A percentile compares a stretch with the other conserved stretches of the same genome.
phyloP scores from a whole-genome alignment of 2,888 invertebrate species.

The Cosmopolites sordidus region DNA sequence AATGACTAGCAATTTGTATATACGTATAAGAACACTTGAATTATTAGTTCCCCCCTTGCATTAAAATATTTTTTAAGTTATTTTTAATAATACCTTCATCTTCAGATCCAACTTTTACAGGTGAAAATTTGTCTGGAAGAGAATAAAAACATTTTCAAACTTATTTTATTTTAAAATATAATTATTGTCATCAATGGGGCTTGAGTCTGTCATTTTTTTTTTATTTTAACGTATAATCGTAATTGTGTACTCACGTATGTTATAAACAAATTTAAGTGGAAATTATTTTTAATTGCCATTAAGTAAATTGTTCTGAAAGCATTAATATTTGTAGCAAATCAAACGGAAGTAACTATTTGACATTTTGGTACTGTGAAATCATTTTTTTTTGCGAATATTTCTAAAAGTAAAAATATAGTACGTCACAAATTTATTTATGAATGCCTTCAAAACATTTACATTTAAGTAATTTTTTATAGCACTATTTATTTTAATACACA shows the following conservation, averaged over 20 bases:
- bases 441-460: constrained; percentile 1
- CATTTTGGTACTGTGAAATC: constrained; percentile 5
- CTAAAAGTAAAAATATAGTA: too few species aligned
- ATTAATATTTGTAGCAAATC: constrained; percentile 13
- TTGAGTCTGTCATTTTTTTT: background rate
- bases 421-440: background rate
- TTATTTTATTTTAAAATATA: background rate
- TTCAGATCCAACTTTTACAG: constrained; percentile 28
- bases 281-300: constrained; percentile 22
- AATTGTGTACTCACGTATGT: constrained; percentile 1
- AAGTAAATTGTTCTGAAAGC: constrained; percentile 14
- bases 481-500: background rate
- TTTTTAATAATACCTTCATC: constrained; percentile 28
- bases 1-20: background rate
- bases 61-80: constrained; percentile 8
- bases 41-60: constrained; percentile 3
- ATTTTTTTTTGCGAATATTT: too few species aligned
- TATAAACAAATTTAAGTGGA: constrained; percentile 4
- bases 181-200: background rate
- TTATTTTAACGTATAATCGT: background rate
- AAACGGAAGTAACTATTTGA: constrained; percentile 16
- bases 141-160: constrained; percentile 25
- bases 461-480: background rate
- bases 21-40: background rate
- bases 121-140: constrained; percentile 30